Base-by-base conservation (phyloP, 2,888 invertebrate genomes). In the Enchytraeus crypticus region DNA sequence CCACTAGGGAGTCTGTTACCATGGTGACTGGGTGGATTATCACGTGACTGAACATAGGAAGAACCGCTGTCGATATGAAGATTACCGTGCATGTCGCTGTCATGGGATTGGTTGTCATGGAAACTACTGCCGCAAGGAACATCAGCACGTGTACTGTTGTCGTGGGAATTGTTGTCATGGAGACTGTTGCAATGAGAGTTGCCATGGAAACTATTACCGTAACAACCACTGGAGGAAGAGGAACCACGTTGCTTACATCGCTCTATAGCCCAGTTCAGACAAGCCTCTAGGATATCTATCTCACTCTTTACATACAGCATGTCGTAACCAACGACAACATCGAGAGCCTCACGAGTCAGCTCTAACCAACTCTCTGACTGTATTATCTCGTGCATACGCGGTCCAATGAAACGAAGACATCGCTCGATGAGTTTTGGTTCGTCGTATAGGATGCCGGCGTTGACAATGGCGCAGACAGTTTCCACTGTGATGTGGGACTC, bases 301-400 rank as follows among this genome's bases (percentile, higher is more conserved):
- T 46, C 67, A 64, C 67, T 73, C 71, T 23, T 80, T 5, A 88
- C 82, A 63, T 84, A 81, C 49, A 90, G 77, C 3, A 85, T 85
- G 67, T 88, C 86, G 5, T 89, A 83, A 55, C 82, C 82, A 0
- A 87, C 82, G 57, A 90, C 84, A 38, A 84, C 81, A 3, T 83
- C 79, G 32, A 89, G 80, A 67, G 87, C 87, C 46, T 83, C 83
- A 61, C 84, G 83, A n/a, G 84, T 83, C 46, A 89, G 79, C 62
- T 87, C 45, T 18, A 61, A 45, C 46, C 86, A 81, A 46, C 81
- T 80, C 67, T 74, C 74, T 5, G 84, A 83, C 27, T 73, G 74
- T 11, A 87, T 76, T 14, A 86, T 80, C 46, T 75, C 77, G 51
- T 82, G 82, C 0, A 84, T 84, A 64, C 84, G 74, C n/a, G 80